A percentile compares a stretch with the other conserved stretches of the same genome.
phyloP scores from a whole-genome alignment of 2,797 vertebrate genomes.

The Merluccius polli region DNA sequence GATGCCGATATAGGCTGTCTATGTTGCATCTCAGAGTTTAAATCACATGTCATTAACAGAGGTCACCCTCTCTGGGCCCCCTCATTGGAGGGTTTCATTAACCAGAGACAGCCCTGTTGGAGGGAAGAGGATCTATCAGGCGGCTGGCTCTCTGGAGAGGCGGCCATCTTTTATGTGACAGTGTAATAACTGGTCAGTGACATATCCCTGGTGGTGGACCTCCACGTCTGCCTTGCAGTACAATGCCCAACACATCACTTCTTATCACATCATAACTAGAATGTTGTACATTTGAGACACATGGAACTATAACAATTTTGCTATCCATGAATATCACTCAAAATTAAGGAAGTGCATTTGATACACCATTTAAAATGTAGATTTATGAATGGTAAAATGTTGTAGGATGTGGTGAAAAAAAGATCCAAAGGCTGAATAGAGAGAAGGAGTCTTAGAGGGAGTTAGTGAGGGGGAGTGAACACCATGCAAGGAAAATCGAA shows the following conservation, averaged over 20 bases:
- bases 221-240: slow-evolving; percentile 39
- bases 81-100: slow-evolving; percentile 58
- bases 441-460: not conserved
- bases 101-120: slow-evolving; percentile 55
- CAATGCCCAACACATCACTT: slow-evolving; percentile 40
- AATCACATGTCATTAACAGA: slow-evolving; percentile 72
- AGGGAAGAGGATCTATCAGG: slow-evolving; percentile 67
- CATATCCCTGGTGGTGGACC: slow-evolving; percentile 63
- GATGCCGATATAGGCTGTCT: slow-evolving; percentile 32
- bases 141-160: slow-evolving; percentile 63
- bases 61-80: slow-evolving; percentile 52
- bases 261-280: slow-evolving; percentile 32
- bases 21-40: slow-evolving; percentile 51
- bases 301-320: not conserved
- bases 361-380: not conserved
- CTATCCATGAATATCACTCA: not conserved
- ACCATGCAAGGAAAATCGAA: slow-evolving; percentile 34
- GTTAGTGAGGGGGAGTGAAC: slow-evolving; percentile 10
- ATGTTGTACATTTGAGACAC: slow-evolving; percentile 12
- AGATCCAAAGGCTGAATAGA: slow-evolving; percentile 12
- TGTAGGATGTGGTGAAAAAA: not conserved
- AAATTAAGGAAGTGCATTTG: not conserved
- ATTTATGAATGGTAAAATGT: not conserved
- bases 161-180: slow-evolving; percentile 68
- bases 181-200: slow-evolving; percentile 69